Evolutionary conservation across 1,140 invertebrate species (phyloP).

Genomic region (Drosophila hydei): DNA sequence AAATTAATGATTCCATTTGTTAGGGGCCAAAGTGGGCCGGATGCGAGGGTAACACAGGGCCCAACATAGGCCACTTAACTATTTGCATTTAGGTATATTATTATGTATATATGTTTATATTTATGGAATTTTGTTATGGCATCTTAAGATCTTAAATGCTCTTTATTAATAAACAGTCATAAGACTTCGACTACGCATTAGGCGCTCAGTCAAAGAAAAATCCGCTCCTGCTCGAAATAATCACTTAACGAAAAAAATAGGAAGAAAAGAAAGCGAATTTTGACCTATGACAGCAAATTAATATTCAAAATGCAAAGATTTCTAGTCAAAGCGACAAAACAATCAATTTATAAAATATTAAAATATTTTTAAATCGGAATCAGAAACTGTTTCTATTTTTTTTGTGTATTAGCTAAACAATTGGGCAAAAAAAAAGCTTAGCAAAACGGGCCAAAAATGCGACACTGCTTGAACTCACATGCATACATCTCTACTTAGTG

Average conservation of each 20-base stretch:
- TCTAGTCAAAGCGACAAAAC: conserved; percentile 28
- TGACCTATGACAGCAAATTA: conserved; percentile 57
- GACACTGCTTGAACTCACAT: background rate
- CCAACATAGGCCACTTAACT: conserved; percentile 1
- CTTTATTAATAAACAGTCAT: too few species aligned
- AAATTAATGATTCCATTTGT: conserved; percentile 1
- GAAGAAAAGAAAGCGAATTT: conserved; percentile 61
- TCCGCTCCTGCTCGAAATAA: background rate
- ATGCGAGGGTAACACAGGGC: background rate
- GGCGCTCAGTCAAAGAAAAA: background rate
- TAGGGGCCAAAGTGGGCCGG: too few species aligned
- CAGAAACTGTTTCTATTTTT: background rate
- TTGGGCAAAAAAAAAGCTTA: background rate
- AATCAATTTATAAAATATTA: background rate
- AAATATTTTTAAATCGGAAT: background rate
- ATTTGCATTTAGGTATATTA: background rate
- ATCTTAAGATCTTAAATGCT: background rate
- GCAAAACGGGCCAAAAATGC: background rate
- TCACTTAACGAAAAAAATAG: background rate
- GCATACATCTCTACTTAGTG: background rate
- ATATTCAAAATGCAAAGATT: conserved; percentile 35
- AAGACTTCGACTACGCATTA: background rate
- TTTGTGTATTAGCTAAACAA: background rate
- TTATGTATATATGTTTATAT: background rate
- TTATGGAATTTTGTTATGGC: background rate